phyloP scores from a whole-genome alignment of 2,113 vertebrate genomes.

The Hyperoodon ampullatus region DNA sequence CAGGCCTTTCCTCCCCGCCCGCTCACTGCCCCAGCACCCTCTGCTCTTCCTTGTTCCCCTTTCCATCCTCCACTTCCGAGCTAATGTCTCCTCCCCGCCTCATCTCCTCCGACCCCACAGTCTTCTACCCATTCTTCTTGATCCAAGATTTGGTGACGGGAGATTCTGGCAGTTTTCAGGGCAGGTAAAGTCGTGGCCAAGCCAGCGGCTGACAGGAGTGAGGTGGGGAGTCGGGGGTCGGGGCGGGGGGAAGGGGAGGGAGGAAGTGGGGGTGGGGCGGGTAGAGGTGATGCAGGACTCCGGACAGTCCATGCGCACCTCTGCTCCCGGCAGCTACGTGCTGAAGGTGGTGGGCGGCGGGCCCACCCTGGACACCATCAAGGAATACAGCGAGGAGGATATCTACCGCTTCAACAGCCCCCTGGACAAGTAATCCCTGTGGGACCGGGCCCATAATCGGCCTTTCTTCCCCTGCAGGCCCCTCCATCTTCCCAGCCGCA shows the following conservation, averaged over 20 bases:
- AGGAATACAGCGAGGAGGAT: constrained; percentile 69
- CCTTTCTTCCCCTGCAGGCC: neutral
- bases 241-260: rapidly evolving
- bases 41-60: neutral
- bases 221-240: neutral
- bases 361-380: neutral
- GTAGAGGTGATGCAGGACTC: neutral
- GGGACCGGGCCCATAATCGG: rapidly evolving
- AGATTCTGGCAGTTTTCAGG: constrained; percentile 74
- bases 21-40: neutral
- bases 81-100: neutral
- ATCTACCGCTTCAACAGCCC: constrained; percentile 76
- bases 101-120: constrained; percentile 40
- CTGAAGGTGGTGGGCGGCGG: constrained; percentile 81
- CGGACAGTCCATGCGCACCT: neutral
- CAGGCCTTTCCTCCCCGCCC: neutral
- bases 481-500: neutral
- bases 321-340: constrained; percentile 66
- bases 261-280: neutral
- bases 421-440: constrained; percentile 53
- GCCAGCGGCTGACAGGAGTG: rapidly evolving
- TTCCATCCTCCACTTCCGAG: neutral
- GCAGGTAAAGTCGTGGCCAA: constrained; percentile 65
- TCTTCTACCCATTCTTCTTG: constrained; percentile 82
- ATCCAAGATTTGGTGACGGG: constrained; percentile 84